A percentile compares a stretch with the other conserved stretches of the same genome.
Conservation (phyloP, 2,113 vertebrate genomes). For the Psilopsiagon aymara region DNA sequence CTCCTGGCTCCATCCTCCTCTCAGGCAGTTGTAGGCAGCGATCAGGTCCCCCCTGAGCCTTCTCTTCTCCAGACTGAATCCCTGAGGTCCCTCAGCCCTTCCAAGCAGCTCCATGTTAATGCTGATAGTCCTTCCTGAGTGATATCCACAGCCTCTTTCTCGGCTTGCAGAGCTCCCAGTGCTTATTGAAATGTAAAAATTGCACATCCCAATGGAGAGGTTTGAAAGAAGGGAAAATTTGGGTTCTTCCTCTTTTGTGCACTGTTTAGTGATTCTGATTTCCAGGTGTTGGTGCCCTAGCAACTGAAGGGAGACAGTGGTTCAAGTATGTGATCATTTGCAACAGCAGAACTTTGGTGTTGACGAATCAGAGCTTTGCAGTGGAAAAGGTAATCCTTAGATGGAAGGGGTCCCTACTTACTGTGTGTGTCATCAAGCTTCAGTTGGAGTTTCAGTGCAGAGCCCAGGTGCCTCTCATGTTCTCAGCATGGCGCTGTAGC, state of each 20-base stretch:
- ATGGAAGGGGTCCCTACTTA: accelerated
- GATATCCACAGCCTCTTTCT: accelerated
- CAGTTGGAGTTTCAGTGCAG: not conserved
- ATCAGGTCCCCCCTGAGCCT: not conserved
- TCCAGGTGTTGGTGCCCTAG: not conserved
- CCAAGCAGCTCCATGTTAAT: not conserved
- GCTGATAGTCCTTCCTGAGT: not conserved
- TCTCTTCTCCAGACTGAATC: not conserved
- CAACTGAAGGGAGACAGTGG: no score
- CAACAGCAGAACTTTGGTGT: not conserved
- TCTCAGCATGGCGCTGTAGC: not conserved
- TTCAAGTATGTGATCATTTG: not conserved
- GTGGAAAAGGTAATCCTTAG: not conserved
- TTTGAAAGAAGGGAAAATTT: not conserved
- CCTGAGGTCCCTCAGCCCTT: not conserved
- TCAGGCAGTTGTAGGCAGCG: not conserved
- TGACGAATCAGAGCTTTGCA: not conserved
- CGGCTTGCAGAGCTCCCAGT: accelerated
- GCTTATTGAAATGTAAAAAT: not conserved
- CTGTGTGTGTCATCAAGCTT: not conserved
- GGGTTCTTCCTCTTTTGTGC: accelerated
- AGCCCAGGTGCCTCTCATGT: not conserved
- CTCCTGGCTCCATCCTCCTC: not conserved
- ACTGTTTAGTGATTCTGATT: not conserved
- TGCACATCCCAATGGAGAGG: accelerated